A percentile compares a stretch with the other conserved stretches of the same genome.
Conservation (phyloP, 2,888 invertebrate genomes). For the Tricholauxania praeusta region DNA sequence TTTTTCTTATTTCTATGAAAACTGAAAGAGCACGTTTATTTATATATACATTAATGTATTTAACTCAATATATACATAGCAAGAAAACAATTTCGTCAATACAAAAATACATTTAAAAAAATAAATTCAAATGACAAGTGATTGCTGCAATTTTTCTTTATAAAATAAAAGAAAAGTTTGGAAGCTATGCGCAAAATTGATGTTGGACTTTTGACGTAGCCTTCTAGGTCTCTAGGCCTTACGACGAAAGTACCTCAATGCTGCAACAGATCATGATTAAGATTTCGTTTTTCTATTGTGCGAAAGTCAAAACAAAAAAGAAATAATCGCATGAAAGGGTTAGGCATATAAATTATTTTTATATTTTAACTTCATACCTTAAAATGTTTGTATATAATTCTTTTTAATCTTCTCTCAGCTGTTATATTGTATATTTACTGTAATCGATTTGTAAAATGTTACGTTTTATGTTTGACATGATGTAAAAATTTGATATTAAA, state of each 20-base stretch:
- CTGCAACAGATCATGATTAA: slow-evolving; percentile 55
- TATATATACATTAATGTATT: slow-evolving; percentile 45
- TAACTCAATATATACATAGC: background rate
- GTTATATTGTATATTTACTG: background rate
- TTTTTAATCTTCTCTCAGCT: slow-evolving; percentile 2
- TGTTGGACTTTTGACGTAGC: slow-evolving; percentile 65
- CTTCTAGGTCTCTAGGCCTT: slow-evolving; percentile 55
- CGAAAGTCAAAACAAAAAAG: no score
- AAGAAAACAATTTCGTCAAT: background rate
- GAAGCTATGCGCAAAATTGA: slow-evolving; percentile 66
- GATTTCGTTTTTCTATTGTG: background rate
- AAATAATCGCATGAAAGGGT: no score
- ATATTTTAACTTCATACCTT: background rate
- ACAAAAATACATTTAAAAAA: slow-evolving; percentile 13
- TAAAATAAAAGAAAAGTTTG: slow-evolving; percentile 33
- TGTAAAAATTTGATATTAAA: background rate
- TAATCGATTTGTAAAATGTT: background rate
- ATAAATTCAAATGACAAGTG: slow-evolving; percentile 62
- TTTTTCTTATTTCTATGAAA: background rate
- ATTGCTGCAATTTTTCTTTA: slow-evolving; percentile 51
- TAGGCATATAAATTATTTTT: background rate
- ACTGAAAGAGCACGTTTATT: background rate
- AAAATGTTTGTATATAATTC: background rate
- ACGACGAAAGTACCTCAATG: slow-evolving; percentile 67
- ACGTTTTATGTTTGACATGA: background rate